These are phyloP conservation scores for Nephrotoma flavescens DNA, from an alignment of 2,888 invertebrate genomes.

Conservation along the genomic window DNA sequence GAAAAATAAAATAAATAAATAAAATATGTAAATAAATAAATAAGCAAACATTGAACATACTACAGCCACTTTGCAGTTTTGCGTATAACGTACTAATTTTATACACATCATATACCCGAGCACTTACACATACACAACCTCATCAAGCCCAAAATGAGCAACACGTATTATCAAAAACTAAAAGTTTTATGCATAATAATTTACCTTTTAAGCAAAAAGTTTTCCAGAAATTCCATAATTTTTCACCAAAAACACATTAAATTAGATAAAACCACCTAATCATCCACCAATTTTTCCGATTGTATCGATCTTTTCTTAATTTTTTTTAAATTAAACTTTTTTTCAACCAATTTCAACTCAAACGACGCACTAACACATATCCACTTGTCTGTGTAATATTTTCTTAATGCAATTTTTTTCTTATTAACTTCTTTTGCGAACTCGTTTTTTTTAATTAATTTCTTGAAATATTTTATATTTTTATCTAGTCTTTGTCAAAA, in stretches of 20 bases:
- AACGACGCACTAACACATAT: neutral
- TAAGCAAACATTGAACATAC: too few relatives aligned
- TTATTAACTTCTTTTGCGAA: neutral
- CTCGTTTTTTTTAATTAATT: neutral
- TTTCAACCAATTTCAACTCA: neutral
- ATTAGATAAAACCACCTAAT: neutral
- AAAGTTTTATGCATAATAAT: neutral
- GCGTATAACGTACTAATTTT: neutral
- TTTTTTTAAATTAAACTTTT: neutral
- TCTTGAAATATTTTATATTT: neutral
- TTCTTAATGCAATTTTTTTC: neutral
- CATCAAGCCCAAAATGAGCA: neutral
- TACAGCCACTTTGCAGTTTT: neutral
- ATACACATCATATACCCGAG: neutral
- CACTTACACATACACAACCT: neutral
- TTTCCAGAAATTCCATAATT: neutral
- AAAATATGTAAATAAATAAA: too few relatives aligned
- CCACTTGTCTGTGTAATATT: neutral
- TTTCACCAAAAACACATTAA: neutral
- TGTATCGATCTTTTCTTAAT: neutral
- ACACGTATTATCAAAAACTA: neutral
- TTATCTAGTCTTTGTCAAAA: neutral
- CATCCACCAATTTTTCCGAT: neutral
- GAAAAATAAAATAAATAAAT: too few relatives aligned
- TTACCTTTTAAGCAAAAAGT: neutral